Evolutionary conservation across 2,113 vertebrate genomes (phyloP).

Genomic region (Mus spicilegus): DNA sequence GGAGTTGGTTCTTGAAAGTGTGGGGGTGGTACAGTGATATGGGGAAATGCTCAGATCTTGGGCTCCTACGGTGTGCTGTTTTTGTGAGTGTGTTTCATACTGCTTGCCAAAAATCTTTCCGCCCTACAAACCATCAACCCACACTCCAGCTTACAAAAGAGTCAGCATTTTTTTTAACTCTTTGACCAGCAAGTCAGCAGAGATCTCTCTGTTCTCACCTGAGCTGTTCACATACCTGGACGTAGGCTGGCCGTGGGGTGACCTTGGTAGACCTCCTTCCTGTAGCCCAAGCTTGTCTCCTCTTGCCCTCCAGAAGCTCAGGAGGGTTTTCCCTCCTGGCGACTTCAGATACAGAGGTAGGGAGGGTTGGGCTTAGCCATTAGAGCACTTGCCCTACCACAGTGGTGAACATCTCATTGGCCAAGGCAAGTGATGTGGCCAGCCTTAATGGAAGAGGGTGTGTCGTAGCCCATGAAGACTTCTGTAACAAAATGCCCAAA

Average conservation of each 20-base stretch:
- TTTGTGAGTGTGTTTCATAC: not conserved
- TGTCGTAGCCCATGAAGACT: not conserved
- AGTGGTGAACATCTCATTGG: not conserved
- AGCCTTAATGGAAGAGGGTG: not conserved
- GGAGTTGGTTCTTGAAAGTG: not conserved
- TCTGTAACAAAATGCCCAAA: not conserved
- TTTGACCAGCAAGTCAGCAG: not conserved
- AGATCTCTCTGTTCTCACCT: not conserved
- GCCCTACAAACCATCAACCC: not conserved
- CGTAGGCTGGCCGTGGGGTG: not conserved
- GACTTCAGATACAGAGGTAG: not conserved
- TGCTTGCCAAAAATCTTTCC: not conserved
- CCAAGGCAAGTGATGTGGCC: not conserved
- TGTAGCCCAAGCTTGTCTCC: not conserved
- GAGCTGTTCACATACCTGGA: not conserved
- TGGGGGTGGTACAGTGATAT: too few species aligned
- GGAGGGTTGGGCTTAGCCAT: too few species aligned
- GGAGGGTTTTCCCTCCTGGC: not conserved
- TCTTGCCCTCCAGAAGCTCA: not conserved
- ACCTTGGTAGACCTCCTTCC: not conserved
- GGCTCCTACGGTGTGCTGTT: not conserved
- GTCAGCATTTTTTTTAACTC: not conserved
- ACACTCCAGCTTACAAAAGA: not conserved
- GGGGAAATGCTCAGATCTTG: not conserved
- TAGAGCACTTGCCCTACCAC: not conserved